Evolutionary conservation across 2,888 invertebrate species (phyloP).

Genomic region (Sisyra terminalis): DNA sequence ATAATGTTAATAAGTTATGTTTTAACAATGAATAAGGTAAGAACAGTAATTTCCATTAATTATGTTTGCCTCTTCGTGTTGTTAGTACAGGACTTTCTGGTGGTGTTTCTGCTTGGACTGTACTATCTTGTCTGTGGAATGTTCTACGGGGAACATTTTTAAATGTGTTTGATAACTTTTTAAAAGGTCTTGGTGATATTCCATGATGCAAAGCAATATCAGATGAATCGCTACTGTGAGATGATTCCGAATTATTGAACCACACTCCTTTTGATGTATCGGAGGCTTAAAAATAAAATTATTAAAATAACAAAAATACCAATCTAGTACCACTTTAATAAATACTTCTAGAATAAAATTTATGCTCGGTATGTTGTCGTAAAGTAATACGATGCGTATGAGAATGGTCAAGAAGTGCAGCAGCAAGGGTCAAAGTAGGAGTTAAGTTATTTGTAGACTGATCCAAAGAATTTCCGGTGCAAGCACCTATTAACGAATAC

Average conservation of each 20-base stretch:
- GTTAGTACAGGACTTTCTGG: conserved; percentile 26
- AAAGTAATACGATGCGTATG: conserved; percentile 24
- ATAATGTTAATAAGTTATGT: neutral
- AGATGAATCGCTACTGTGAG: conserved; percentile 22
- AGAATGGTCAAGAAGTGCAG: conserved; percentile 34
- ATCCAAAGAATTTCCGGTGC: conserved; percentile 10
- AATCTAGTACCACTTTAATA: neutral
- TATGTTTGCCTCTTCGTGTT: conserved; percentile 15
- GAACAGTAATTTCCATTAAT: neutral
- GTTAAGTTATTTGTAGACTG: conserved; percentile 22
- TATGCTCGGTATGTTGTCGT: conserved; percentile 8
- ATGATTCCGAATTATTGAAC: conserved; percentile 23
- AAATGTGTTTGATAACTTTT: conserved; percentile 36
- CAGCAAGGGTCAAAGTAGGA: conserved; percentile 34
- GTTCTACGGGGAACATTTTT: conserved; percentile 24
- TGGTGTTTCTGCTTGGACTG: conserved; percentile 20
- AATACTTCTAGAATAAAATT: conserved; percentile 9
- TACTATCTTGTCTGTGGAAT: conserved; percentile 20
- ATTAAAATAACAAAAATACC: no score
- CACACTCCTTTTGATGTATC: conserved; percentile 23
- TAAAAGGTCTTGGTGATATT: conserved; percentile 51
- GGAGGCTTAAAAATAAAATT: conserved; percentile 15
- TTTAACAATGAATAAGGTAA: neutral
- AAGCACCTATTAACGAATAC: conserved; percentile 4
- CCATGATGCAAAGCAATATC: conserved; percentile 23